A percentile compares a stretch with the other conserved stretches of the same genome.
phyloP scores from a whole-genome alignment of 2,113 vertebrate genomes.

The Sphyrna mokarran region DNA sequence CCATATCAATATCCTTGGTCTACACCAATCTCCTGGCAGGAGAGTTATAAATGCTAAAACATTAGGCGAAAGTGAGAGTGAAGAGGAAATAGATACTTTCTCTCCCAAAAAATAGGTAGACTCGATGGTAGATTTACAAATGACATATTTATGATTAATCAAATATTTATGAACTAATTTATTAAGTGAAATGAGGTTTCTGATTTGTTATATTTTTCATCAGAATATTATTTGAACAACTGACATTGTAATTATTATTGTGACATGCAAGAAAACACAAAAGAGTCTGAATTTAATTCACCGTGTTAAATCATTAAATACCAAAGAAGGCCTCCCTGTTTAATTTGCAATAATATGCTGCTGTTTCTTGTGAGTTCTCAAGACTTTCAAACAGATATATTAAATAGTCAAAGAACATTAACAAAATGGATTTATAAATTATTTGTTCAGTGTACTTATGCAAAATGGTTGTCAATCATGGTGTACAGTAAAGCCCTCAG shows the following conservation, averaged over 20 bases:
- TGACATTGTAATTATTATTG: slow-evolving; percentile 36
- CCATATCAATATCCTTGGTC: neutral
- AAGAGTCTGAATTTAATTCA: slow-evolving; percentile 31
- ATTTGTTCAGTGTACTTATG: slow-evolving; percentile 69
- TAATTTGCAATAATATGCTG: slow-evolving; percentile 54
- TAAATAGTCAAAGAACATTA: slow-evolving; percentile 54
- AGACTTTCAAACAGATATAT: slow-evolving; percentile 36
- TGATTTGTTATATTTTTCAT: slow-evolving; percentile 33
- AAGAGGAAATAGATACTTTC: neutral
- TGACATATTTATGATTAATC: slow-evolving; percentile 33
- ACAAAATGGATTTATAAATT: slow-evolving; percentile 72
- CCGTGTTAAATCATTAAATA: slow-evolving; percentile 31
- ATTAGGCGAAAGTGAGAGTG: neutral
- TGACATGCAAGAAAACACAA: slow-evolving; percentile 31
- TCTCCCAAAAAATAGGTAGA: neutral
- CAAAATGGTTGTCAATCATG: slow-evolving; percentile 70
- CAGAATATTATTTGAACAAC: slow-evolving; percentile 35
- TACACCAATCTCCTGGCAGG: neutral
- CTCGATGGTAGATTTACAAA: neutral
- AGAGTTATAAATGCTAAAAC: neutral
- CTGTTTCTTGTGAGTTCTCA: slow-evolving; percentile 39
- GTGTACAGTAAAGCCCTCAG: slow-evolving; percentile 61
- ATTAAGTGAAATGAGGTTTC: slow-evolving; percentile 34
- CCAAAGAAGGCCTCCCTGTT: slow-evolving; percentile 22
- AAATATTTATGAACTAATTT: slow-evolving; percentile 37